Evolutionary conservation across 1,140 invertebrate genomes (phyloP), one percentile per base, ranked within the genome.

Genomic region (Drosophila tristis): DNA sequence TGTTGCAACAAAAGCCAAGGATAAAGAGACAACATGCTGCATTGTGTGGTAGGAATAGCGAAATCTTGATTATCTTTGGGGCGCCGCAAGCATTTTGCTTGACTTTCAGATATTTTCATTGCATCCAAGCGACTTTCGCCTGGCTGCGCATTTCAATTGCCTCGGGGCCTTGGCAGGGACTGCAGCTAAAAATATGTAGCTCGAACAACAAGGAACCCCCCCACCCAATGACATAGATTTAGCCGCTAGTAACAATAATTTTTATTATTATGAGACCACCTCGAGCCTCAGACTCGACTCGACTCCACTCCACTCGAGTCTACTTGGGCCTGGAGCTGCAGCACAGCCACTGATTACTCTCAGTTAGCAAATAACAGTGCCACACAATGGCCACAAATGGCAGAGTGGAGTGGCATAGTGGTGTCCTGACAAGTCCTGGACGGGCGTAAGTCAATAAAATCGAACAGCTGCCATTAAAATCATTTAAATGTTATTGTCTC

Each of bases 401-500:
- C 13, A 6, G 35, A 23, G 42, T 3, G 9, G 15, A 20, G 43
- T 56, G 15, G 61, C 31, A 1, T 8, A 42, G 31, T 9, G 15
- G 11, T 0, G 35, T 39, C 35, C 25, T 29, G 65, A 68, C 49
- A n/a, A 39, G 63, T 68, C n/a, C 66, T 49, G 49, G 59, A 57
- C 58, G 49, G 45, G 49, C 45, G 67, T 61, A 62, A 90, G 84
- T 89, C 84, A 89, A 89, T 89, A 89, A 89, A 89, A 89, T 89
- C 85, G 84, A 89, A 89, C 84, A 89, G 80, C 84, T 89, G 84
- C 84, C 84, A 89, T 89, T 89, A 89, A 89, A 89, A 89, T 89
- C 84, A 89, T 89, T 89, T 89, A 89, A 89, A 89, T 89, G 84
- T 89, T 89, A 89, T 89, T 89, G 84, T 89, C 84, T 89, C 74